These are phyloP conservation scores for Monopis laevigella DNA, from an alignment of 2,888 invertebrate species.

Conservation along the genomic window DNA sequence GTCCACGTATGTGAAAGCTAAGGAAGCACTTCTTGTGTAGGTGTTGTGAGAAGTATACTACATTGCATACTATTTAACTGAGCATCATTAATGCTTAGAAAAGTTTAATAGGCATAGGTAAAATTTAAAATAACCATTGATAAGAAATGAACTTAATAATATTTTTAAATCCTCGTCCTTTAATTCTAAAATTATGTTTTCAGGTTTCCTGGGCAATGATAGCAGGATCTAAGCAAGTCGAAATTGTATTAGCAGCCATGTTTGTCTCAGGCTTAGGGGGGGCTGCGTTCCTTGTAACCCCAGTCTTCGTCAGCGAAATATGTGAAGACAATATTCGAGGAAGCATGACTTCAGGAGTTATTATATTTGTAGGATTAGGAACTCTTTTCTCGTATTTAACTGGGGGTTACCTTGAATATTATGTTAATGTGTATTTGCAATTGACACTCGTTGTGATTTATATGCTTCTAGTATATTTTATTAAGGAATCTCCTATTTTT, in stretches of 20 bases:
- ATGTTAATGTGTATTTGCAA: conserved; percentile 32
- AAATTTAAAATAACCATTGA: no score
- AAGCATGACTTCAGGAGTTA: conserved; percentile 32
- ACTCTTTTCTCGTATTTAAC: conserved; percentile 38
- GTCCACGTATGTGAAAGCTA: no score
- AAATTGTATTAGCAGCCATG: conserved; percentile 31
- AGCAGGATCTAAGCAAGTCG: conserved; percentile 27
- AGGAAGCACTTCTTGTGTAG: no score
- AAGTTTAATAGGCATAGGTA: no score
- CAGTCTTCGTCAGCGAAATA: conserved; percentile 40
- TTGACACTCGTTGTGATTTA: conserved; percentile 27
- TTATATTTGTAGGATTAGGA: conserved; percentile 37
- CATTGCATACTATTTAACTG: no score
- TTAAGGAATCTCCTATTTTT: conserved; percentile 40
- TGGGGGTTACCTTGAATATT: conserved; percentile 36
- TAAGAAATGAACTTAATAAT: no score
- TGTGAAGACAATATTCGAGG: conserved; percentile 45
- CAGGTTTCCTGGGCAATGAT: conserved; percentile 41
- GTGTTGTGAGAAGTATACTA: no score
- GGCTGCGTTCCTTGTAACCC: conserved; percentile 29
- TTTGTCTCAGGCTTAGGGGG: conserved; percentile 39
- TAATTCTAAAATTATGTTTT: conserved; percentile 17
- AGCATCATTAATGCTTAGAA: no score
- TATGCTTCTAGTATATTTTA: conserved; percentile 23
- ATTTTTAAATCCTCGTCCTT: no score